A percentile compares a stretch with the other conserved stretches of the same genome.
Evolutionary conservation across 92 coral and sea anemone genomes (phyloP).

Genomic region (Actinernus sp.): DNA sequence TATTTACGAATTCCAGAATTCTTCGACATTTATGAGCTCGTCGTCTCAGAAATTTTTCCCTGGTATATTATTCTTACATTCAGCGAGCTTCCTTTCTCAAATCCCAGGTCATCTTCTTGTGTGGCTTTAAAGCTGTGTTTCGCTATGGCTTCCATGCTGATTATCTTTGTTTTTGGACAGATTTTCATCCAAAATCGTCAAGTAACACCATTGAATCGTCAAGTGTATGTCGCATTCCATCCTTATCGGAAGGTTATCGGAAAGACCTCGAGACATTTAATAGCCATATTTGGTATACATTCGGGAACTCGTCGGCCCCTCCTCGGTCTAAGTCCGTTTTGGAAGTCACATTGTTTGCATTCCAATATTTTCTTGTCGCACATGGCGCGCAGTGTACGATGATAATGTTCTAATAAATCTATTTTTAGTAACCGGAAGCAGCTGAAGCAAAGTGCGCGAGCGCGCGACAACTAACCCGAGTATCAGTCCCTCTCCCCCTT

Average conservation of each 20-base stretch:
- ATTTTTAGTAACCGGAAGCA: too few relatives aligned
- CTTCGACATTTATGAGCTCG: neutral
- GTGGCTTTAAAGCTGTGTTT: constrained; percentile 79
- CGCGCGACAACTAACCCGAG: too few relatives aligned
- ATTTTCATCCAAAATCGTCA: neutral
- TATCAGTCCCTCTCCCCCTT: too few relatives aligned
- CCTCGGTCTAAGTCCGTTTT: too few relatives aligned
- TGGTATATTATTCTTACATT: constrained; percentile 61
- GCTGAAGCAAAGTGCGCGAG: too few relatives aligned
- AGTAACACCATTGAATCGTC: neutral
- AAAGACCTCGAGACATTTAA: neutral
- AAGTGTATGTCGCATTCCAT: neutral
- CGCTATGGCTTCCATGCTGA: constrained; percentile 86
- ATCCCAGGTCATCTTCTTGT: constrained; percentile 90
- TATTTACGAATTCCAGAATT: neutral
- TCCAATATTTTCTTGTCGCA: too few relatives aligned
- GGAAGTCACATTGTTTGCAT: too few relatives aligned
- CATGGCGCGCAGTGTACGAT: too few relatives aligned
- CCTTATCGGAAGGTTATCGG: neutral
- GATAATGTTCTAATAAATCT: too few relatives aligned
- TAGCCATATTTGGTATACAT: too few relatives aligned
- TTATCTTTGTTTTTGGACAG: neutral
- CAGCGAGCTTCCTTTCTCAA: constrained; percentile 72
- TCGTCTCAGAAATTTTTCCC: neutral
- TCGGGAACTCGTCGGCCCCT: too few relatives aligned